Evolutionary conservation across 2,888 invertebrate species (phyloP).

Genomic region (Tricholauxania praeusta): DNA sequence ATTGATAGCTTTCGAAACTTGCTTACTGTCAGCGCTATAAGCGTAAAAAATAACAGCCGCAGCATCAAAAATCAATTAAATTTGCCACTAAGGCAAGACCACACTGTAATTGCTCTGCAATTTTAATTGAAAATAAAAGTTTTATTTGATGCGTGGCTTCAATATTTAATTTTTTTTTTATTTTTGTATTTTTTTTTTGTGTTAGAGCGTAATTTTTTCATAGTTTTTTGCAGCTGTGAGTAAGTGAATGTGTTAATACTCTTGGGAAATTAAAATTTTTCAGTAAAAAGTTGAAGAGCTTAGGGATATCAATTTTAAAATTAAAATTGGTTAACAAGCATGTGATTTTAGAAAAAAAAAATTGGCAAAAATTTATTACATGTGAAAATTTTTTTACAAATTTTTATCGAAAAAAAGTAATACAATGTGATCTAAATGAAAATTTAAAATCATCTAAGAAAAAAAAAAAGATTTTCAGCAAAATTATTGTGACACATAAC

Average conservation of each 20-base stretch:
- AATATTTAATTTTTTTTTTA: not conserved
- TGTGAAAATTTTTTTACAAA: no score
- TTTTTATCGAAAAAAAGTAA: no score
- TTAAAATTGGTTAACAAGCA: no score
- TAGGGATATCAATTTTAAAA: no score
- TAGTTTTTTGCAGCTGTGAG: not conserved
- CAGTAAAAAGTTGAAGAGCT: not conserved
- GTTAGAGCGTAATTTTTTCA: not conserved
- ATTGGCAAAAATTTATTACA: no score
- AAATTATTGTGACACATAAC: no score
- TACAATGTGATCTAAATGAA: no score
- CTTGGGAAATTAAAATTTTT: constrained; percentile 32
- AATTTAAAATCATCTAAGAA: no score
- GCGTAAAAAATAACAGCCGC: not conserved
- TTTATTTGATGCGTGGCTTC: not conserved
- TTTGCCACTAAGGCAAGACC: not conserved
- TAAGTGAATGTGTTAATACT: constrained; percentile 23
- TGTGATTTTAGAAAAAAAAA: no score
- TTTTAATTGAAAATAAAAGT: constrained; percentile 26
- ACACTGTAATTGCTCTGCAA: constrained; percentile 1
- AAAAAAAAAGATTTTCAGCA: no score
- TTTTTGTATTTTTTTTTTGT: constrained; percentile 9
- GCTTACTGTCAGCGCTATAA: no score
- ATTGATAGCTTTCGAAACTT: no score
- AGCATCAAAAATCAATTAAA: not conserved